Evolutionary conservation across 92 coral and sea anemone species (phyloP).

Genomic region (Anthopleura xanthogrammica): DNA sequence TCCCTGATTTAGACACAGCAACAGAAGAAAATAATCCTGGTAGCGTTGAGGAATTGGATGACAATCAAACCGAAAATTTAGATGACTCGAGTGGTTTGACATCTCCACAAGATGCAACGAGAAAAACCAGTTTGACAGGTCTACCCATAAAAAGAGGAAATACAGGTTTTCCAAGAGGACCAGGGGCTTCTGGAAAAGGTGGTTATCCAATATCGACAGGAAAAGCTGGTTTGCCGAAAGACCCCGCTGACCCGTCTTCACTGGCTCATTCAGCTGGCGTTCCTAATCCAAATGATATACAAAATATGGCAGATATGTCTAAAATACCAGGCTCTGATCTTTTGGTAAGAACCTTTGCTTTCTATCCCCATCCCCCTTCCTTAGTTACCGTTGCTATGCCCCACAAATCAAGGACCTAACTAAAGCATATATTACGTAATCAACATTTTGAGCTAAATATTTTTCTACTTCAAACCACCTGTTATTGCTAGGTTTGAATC

Average conservation of each 20-base stretch:
- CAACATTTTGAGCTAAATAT: no score
- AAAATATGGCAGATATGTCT: neutral
- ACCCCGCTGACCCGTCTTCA: neutral
- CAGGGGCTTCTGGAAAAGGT: neutral
- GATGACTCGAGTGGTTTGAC: neutral
- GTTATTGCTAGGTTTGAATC: no score
- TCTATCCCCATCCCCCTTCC: neutral
- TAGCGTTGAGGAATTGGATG: neutral
- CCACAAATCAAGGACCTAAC: no score
- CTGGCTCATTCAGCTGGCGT: conserved; percentile 7
- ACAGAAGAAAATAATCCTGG: neutral
- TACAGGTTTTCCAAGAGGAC: conserved; percentile 4
- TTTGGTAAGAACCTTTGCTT: conserved; percentile 34
- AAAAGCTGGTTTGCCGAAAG: conserved; percentile 16
- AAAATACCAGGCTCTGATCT: conserved; percentile 34
- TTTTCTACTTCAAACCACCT: no score
- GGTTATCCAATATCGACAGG: neutral
- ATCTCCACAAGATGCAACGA: neutral
- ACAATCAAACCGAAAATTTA: neutral
- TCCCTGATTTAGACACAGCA: conserved; percentile 16
- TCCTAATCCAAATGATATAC: conserved; percentile 1
- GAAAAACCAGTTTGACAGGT: neutral
- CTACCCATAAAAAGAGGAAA: neutral
- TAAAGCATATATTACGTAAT: no score
- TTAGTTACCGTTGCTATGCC: no score